A percentile compares a stretch with the other conserved stretches of the same genome.
phyloP scores from a whole-genome alignment of 2,888 invertebrate species.

The Pteria penguin region DNA sequence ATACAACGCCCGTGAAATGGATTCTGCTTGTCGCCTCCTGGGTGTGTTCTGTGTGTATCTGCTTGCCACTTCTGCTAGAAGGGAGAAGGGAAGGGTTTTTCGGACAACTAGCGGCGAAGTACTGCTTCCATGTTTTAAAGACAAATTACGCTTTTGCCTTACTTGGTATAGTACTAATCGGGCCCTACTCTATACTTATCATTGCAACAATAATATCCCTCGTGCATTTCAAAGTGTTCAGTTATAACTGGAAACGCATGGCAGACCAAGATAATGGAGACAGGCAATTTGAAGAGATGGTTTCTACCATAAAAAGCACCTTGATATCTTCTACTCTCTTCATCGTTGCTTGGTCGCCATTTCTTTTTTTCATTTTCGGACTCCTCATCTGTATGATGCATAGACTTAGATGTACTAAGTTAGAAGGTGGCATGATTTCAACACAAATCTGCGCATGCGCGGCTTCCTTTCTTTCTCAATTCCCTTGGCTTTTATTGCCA shows the following conservation, averaged over 20 bases:
- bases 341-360: background rate
- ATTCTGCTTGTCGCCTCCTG: background rate
- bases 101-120: background rate
- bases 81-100: background rate
- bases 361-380: background rate
- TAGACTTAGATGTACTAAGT: background rate
- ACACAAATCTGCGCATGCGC: background rate
- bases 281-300: background rate
- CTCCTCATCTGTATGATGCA: background rate
- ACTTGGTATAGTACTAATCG: background rate
- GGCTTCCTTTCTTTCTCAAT: background rate
- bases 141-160: background rate
- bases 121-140: background rate
- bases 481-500: background rate
- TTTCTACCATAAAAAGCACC: background rate
- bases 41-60: background rate
- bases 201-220: background rate
- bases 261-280: background rate
- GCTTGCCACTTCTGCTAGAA: background rate
- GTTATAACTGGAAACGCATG: background rate
- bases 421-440: background rate
- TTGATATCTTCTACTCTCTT: background rate
- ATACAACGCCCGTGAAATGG: background rate
- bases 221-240: background rate
- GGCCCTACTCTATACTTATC: background rate